Evolutionary conservation across 2,113 vertebrate species (phyloP), one percentile per base, ranked within the genome.

Genomic region (Butorides virescens): DNA sequence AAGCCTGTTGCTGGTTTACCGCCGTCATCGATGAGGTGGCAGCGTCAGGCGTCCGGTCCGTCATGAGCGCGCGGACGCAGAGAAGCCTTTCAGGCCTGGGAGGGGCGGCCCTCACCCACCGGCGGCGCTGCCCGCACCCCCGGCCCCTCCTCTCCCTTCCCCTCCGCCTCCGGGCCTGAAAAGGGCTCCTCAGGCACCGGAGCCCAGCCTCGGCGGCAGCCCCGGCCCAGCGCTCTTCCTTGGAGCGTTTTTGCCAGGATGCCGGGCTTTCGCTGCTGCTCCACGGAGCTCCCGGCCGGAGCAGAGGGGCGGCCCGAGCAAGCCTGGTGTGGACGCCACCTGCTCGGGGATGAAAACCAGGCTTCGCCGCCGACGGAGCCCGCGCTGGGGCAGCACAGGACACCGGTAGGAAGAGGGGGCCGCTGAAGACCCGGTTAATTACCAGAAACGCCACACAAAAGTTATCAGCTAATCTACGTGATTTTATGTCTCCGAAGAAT

Each of bases 321-420:
- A 7, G 14, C 5, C 29, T 0, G 74, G n/a, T 3, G 10, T 23
- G 3, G 36, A 14, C 3, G 16, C 8, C 42, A 15, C 42, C 42
- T 42, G 42, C 42, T 7, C 11, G 46, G 36, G 27, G 21, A 49
- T 25, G 30, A 3, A 52, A 39, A 26, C 7, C 49, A 3, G 36
- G 2, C 36, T 12, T 39, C 50, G 26, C 10, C 55, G 25, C n/a
- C 3, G 52, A 36, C 13, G 2, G 9, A 3, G 13, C 50, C 61
- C 1, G 34, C 1, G 47, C 50, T 2, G 3, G 5, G 6, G 34
- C n/a, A 4, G 62, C n/a, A 10, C 14, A 1, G 2, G 7, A 5
- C 12, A 3, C 34, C 3, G 32, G 2, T 3, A 5, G 12, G 18
- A 11, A 12, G 8, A 2, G 9, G 11, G 34, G 20, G 6, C 12